A percentile compares a stretch with the other conserved stretches of the same genome.
Conservation (phyloP, 1,140 invertebrate species). For the Mactra quadrangularis region DNA sequence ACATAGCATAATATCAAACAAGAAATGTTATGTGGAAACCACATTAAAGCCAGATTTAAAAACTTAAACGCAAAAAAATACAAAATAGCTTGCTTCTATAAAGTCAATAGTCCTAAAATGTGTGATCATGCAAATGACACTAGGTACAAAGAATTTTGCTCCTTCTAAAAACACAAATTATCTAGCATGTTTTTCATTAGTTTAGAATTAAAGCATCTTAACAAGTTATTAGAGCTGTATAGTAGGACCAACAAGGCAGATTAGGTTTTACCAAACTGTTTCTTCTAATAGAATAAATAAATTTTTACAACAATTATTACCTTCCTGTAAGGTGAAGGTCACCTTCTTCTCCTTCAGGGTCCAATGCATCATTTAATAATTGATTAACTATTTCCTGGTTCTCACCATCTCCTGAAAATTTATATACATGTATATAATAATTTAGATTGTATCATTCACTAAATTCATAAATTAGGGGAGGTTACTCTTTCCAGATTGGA, state of each 20-base stretch:
- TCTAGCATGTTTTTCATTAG: background rate
- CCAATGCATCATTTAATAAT: conserved; percentile 78
- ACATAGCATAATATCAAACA: too few species aligned
- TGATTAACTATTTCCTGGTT: conserved; percentile 75
- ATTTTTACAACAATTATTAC: conserved; percentile 12
- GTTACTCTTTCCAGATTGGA: background rate
- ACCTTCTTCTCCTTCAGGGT: conserved; percentile 63
- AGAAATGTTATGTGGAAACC: too few species aligned
- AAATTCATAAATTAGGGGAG: background rate
- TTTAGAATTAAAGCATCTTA: background rate
- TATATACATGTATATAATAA: too few species aligned
- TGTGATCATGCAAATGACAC: too few species aligned
- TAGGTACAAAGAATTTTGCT: too few species aligned
- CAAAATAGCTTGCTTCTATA: too few species aligned
- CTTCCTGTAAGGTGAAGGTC: conserved; percentile 52
- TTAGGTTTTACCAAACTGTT: background rate
- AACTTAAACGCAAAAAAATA: too few species aligned
- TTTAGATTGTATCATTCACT: background rate
- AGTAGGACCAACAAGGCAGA: background rate
- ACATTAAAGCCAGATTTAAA: too few species aligned
- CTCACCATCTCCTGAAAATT: conserved; percentile 40
- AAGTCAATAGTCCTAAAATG: too few species aligned
- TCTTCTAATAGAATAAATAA: background rate
- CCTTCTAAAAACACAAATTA: too few species aligned
- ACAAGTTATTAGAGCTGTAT: background rate